These are phyloP conservation scores for Hemicentrotus pulcherrimus DNA, from an alignment of 35 echinoderm and acorn worm species.

Conservation along the genomic window DNA sequence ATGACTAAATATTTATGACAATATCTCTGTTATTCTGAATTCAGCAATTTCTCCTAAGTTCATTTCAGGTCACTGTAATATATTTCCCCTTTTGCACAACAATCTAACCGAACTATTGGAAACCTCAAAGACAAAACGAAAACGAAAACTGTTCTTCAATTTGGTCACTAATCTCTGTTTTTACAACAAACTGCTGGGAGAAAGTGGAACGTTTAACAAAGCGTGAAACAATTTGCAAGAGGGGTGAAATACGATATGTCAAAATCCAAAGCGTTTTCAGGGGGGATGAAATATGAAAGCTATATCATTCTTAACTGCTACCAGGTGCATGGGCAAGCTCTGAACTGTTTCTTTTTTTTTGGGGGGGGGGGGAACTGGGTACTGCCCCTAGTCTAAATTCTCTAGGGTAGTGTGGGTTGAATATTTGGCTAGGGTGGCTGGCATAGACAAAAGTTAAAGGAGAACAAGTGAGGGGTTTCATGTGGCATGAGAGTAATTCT, in stretches of 20 bases:
- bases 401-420: neutral
- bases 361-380: neutral
- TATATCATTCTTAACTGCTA: neutral
- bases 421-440: neutral
- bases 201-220: conserved; percentile 17
- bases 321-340: neutral
- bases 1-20: too few relatives aligned
- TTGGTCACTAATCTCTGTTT: neutral
- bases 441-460: neutral
- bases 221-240: conserved; percentile 35
- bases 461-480: neutral
- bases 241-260: conserved; percentile 20
- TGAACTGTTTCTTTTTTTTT: neutral
- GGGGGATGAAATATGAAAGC: conserved; percentile 7
- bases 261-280: neutral
- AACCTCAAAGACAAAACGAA: neutral
- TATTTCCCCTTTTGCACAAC: neutral
- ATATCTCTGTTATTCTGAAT: neutral
- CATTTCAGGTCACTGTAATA: neutral
- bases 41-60: neutral
- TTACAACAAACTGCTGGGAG: neutral
- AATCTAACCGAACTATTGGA: neutral
- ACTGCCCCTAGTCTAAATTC: neutral
- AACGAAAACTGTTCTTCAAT: neutral
- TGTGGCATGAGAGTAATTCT: neutral